Base-by-base conservation (phyloP, 2,888 invertebrate species). In the Nesidiocoris tenuis region DNA sequence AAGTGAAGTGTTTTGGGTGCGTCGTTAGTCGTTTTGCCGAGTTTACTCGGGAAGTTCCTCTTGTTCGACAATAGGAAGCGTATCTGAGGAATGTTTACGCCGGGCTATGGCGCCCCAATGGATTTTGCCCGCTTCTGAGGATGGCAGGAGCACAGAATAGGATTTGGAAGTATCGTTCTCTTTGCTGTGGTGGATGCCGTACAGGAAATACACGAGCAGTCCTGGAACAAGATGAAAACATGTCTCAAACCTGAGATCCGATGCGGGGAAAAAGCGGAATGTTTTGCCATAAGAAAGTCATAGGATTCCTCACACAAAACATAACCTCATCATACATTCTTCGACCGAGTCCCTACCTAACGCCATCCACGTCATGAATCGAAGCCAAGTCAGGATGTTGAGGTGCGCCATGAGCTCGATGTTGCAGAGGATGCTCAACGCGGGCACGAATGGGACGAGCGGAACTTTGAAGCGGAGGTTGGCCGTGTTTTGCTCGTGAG, bases 331-430 rank as follows among this genome's bases (percentile, higher is more conserved):
- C n/a, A n/a, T n/a, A n/a, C n/a, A n/a, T n/a, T n/a, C n/a, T n/a
- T n/a, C n/a, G n/a, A n/a, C n/a, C n/a, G 66, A 19, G 19, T 7
- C 75, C 86, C 85, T 84, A 89, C 94, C 94, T 76, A 94, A 83
- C 61, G 90, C 87, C 87, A 95, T 93, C 95, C 95, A 95, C 63
- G 93, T 89, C 80, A 92, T 88, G 82, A 95, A 94, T 56, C 94
- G 86, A 2, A 93, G 85, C 94, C 94, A 95, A 0, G 94, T 94
- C 19, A 93, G 84, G 0, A 89, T 86, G 79, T 92, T 92, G 71
- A 95, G 85, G 81, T 93, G 92, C 25, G 92, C 89, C 92, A 95
- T 94, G 71, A 95, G 87, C 79, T 90, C 90, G 2, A 94, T 88
- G 82, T 95, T 95, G 81, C 91, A 89, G 79, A 93, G 86, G 77